Evolutionary conservation across 2,113 vertebrate genomes (phyloP).

Genomic region (Notothenia coriiceps): DNA sequence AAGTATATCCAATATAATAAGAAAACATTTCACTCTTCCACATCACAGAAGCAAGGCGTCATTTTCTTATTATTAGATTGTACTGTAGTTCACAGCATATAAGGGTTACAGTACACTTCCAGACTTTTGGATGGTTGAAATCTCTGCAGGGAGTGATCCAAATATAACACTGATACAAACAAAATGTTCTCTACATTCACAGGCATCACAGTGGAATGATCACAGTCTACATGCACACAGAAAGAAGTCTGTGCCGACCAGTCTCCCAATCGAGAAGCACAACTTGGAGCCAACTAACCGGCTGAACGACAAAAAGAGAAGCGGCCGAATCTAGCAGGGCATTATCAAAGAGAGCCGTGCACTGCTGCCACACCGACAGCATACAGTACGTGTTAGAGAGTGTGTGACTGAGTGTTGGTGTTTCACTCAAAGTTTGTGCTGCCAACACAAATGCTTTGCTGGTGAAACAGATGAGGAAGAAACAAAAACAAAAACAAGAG

Average conservation of each 20-base stretch:
- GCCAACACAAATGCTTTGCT: slow-evolving; percentile 31
- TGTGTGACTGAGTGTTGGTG: slow-evolving; percentile 43
- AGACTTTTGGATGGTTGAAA: neutral
- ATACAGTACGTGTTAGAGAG: slow-evolving; percentile 46
- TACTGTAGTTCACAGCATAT: neutral
- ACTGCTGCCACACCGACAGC: slow-evolving; percentile 45
- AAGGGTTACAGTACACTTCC: neutral
- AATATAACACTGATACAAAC: neutral
- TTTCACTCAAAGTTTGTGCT: slow-evolving; percentile 30
- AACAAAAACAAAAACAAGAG: neutral
- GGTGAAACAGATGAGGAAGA: neutral
- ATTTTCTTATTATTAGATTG: neutral
- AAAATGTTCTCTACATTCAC: slow-evolving; percentile 20
- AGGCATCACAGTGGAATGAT: neutral
- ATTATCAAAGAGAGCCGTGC: slow-evolving; percentile 65
- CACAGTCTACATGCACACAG: slow-evolving; percentile 39
- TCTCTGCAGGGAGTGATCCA: neutral
- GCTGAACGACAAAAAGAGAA: slow-evolving; percentile 62
- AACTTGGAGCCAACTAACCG: slow-evolving; percentile 68
- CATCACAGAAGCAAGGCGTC: neutral
- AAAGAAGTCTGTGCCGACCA: slow-evolving; percentile 37
- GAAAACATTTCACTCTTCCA: too few relatives aligned
- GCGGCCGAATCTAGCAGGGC: slow-evolving; percentile 38
- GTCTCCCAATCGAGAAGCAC: slow-evolving; percentile 40
- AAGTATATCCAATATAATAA: neutral